A percentile compares a stretch with the other conserved stretches of the same genome.
These are phyloP conservation scores for Nothoprocta perdicaria DNA, from an alignment of 2,113 vertebrate genomes.

Conservation along the genomic window DNA sequence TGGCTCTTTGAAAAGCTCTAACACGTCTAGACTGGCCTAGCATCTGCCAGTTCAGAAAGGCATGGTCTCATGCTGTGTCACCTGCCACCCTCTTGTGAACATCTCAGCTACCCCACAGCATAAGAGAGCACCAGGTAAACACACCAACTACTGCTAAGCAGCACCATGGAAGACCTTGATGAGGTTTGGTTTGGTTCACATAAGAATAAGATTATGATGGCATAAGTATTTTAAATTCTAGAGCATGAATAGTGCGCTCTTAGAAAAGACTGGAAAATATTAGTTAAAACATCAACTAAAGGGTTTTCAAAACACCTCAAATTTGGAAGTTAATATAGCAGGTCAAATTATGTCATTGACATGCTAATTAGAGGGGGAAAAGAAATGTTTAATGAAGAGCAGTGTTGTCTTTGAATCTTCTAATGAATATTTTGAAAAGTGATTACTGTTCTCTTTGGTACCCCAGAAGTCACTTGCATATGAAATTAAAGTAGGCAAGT, in stretches of 20 bases:
- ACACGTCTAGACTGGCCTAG: neutral
- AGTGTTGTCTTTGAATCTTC: neutral
- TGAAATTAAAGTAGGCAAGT: neutral
- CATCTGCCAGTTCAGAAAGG: rapidly evolving
- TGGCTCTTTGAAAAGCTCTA: neutral
- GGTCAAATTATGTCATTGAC: neutral
- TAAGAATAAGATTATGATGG: neutral
- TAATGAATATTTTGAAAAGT: neutral
- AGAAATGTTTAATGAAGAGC: neutral
- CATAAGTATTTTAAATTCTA: neutral
- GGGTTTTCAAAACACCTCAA: neutral
- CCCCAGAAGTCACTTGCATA: neutral
- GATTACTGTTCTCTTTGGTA: neutral
- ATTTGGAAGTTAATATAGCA: neutral
- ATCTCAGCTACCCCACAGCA: neutral
- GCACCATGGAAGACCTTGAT: neutral
- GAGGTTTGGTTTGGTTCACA: neutral
- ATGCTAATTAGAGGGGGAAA: neutral
- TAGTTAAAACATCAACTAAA: constrained; percentile 12
- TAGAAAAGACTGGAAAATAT: neutral
- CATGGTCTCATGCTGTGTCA: neutral
- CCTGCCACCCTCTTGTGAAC: neutral
- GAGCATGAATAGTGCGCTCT: neutral
- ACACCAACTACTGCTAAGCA: rapidly evolving
- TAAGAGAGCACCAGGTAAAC: neutral